Evolutionary conservation across 2,113 vertebrate genomes (phyloP).

Genomic region (Gallinago paraguaiae): DNA sequence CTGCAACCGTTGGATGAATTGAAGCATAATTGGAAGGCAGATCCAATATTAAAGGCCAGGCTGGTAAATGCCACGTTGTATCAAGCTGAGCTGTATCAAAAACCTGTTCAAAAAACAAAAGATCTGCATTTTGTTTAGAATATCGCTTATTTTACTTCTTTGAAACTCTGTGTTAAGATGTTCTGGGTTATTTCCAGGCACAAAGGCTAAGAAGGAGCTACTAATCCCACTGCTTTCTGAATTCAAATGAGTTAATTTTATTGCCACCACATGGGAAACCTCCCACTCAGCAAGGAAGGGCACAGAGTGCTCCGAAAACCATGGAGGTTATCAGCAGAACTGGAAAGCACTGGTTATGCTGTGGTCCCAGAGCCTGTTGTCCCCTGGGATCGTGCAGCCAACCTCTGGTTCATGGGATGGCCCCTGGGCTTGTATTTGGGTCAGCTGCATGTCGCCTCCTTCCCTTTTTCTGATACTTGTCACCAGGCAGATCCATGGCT

Average conservation of each 20-base stretch:
- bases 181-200: slow-evolving; percentile 21
- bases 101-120: slow-evolving; percentile 22
- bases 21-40: slow-evolving; percentile 59
- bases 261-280: neutral
- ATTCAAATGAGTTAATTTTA: neutral
- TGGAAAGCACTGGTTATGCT: fast-evolving
- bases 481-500: neutral
- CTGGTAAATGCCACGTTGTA: slow-evolving; percentile 42
- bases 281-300: neutral
- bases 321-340: neutral
- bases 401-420: neutral
- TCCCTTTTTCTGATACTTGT: neutral
- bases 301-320: neutral
- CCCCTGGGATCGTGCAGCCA: neutral
- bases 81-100: slow-evolving; percentile 39
- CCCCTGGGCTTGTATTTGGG: neutral
- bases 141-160: neutral
- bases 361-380: neutral
- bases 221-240: neutral
- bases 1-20: slow-evolving; percentile 59
- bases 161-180: neutral
- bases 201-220: neutral
- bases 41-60: slow-evolving; percentile 54
- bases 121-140: neutral
- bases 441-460: neutral